Conservation (phyloP, 2,888 invertebrate genomes). For the Dysmachus trigonus region DNA sequence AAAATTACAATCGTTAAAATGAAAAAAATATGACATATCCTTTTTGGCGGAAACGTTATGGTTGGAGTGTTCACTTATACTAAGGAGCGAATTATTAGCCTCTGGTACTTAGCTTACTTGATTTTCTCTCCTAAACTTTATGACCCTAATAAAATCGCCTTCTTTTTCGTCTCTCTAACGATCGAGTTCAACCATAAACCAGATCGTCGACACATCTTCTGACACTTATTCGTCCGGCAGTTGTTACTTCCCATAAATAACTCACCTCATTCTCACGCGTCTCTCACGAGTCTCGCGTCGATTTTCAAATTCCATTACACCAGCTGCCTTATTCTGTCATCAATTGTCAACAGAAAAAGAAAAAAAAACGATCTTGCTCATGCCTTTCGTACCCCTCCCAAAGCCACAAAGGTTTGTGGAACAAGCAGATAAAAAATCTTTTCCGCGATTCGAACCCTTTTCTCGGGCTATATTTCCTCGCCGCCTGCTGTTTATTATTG, state of each 20-base stretch:
- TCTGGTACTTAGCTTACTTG: background rate
- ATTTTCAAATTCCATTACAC: background rate
- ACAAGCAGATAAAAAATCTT: background rate
- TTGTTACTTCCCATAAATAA: conserved; percentile 22
- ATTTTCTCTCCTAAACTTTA: background rate
- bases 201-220: conserved; percentile 4
- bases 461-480: background rate
- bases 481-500: background rate
- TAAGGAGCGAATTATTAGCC: background rate
- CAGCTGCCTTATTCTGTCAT: conserved; percentile 1
- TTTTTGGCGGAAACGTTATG: background rate
- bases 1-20: background rate
- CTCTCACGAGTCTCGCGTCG: background rate
- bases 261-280: background rate
- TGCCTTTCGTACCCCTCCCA: background rate
- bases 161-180: background rate
- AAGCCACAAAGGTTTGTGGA: background rate
- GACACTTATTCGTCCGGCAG: background rate
- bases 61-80: background rate
- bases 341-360: background rate
- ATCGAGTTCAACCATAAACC: background rate
- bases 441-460: background rate
- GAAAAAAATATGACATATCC: background rate
- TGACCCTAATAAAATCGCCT: background rate
- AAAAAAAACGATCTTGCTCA: background rate